phyloP scores from a whole-genome alignment of 2,113 vertebrate genomes.

The Erinaceus europaeus region DNA sequence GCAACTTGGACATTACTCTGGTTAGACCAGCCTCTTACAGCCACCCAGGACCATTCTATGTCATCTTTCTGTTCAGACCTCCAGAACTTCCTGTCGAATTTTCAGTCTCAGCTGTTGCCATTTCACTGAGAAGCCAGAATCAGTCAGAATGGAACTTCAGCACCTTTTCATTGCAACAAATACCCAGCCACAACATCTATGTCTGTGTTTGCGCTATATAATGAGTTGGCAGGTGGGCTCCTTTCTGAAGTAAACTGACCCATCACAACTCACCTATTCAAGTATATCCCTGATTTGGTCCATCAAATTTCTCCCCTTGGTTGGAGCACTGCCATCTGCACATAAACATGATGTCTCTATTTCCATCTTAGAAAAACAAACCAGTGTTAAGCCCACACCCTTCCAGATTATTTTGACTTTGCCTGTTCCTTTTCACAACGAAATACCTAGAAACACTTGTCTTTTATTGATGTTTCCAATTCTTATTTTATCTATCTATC shows the following conservation, averaged over 20 bases:
- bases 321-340: neutral
- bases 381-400: neutral
- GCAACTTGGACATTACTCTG: too few species aligned
- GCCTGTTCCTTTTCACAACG: neutral
- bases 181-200: neutral
- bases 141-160: neutral
- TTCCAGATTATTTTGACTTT: neutral
- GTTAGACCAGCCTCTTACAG: neutral
- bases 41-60: neutral
- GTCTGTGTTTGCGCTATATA: neutral
- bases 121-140: neutral
- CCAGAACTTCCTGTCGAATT: neutral
- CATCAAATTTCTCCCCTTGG: neutral
- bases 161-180: neutral
- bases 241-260: neutral
- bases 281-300: neutral
- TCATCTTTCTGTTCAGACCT: neutral
- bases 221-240: neutral
- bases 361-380: neutral
- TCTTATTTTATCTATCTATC: neutral
- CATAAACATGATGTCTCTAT: neutral
- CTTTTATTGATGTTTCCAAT: neutral
- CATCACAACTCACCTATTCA: neutral
- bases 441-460: neutral
- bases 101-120: neutral